phyloP scores from a whole-genome alignment of 2,113 vertebrate species.

The Arizona elegans region DNA sequence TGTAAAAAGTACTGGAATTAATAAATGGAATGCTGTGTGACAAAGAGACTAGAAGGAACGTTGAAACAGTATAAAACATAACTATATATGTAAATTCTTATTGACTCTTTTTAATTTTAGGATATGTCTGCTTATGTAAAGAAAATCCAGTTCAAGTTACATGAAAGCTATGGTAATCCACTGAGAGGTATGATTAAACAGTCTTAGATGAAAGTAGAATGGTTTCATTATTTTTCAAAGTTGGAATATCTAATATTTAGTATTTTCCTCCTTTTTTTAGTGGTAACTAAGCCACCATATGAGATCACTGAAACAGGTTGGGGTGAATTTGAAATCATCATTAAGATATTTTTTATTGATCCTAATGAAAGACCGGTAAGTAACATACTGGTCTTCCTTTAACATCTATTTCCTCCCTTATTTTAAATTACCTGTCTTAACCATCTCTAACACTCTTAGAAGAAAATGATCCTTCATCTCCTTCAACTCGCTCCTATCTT shows the following conservation, averaged over 20 bases:
- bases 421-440: no score
- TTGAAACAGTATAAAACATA: neutral
- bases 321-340: slow-evolving; percentile 99
- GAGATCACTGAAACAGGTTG: slow-evolving; percentile 98
- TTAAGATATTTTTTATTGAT: slow-evolving; percentile 99
- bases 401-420: no score
- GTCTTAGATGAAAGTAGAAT: neutral
- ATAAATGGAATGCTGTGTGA: neutral
- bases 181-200: slow-evolving; percentile 80
- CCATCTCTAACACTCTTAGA: no score
- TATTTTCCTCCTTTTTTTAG: slow-evolving; percentile 66
- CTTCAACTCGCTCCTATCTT: no score
- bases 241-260: neutral
- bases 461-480: no score
- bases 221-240: neutral
- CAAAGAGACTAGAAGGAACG: neutral
- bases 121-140: slow-evolving; percentile 99
- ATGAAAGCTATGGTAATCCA: slow-evolving; percentile 96
- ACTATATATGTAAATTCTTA: slow-evolving; percentile 4
- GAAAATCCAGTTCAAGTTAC: slow-evolving; percentile 98
- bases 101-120: slow-evolving; percentile 64
- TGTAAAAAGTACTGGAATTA: neutral
- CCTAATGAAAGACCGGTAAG: slow-evolving; percentile 97
- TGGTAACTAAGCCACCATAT: slow-evolving; percentile 97
- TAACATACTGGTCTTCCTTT: no score